These are phyloP conservation scores for Lytechinus variegatus DNA, from an alignment of 35 echinoderm and acorn worm species.

Conservation along the genomic window DNA sequence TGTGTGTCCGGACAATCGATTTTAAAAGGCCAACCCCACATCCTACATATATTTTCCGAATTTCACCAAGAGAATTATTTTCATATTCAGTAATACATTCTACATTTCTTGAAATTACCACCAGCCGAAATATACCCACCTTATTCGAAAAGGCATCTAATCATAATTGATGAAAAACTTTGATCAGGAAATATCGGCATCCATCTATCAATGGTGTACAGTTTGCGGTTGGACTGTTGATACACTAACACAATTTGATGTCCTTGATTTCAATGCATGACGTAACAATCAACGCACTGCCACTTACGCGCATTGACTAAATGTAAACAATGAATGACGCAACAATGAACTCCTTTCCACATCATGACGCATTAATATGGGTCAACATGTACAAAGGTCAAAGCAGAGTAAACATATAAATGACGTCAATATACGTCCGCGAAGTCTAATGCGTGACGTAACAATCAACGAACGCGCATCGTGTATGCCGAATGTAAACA, in stretches of 20 bases:
- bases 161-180: not conserved
- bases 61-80: too few species aligned
- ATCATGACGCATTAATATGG: not conserved
- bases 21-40: too few species aligned
- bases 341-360: not conserved
- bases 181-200: not conserved
- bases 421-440: not conserved
- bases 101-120: too few species aligned
- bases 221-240: too few species aligned
- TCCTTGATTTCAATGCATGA: not conserved
- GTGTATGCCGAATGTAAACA: not conserved
- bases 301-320: not conserved
- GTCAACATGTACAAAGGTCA: not conserved
- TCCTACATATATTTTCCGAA: too few species aligned
- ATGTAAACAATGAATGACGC: not conserved
- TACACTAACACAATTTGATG: not conserved
- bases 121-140: not conserved
- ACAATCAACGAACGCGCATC: not conserved
- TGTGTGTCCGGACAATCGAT: too few species aligned
- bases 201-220: not conserved
- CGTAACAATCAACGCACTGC: not conserved
- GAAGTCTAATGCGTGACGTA: not conserved
- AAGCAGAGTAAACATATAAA: not conserved
- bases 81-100: too few species aligned
- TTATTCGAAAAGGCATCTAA: not conserved